These are phyloP conservation scores for Eumacrocentrus americanus DNA, from an alignment of 2,888 invertebrate genomes.

Conservation along the genomic window DNA sequence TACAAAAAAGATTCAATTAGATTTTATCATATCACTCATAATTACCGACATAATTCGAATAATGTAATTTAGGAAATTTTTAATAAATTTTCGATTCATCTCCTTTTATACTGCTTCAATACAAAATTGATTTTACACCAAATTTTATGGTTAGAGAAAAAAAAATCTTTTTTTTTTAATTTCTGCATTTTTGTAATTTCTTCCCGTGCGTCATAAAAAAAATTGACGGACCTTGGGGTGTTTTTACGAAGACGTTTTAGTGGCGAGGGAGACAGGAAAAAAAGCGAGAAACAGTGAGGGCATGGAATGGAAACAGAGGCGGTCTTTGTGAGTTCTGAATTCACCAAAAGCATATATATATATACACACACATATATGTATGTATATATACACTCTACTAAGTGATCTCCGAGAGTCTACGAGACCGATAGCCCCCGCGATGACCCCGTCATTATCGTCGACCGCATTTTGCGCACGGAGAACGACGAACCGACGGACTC, in stretches of 20 bases:
- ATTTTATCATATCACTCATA: too few species aligned
- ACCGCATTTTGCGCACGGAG: slow-evolving; percentile 35
- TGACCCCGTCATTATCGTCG: slow-evolving; percentile 45
- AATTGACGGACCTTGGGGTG: background rate
- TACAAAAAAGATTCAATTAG: too few species aligned
- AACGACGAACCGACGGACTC: too few species aligned
- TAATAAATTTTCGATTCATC: too few species aligned
- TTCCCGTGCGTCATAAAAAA: background rate
- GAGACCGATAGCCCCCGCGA: slow-evolving; percentile 43
- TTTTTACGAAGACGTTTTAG: background rate
- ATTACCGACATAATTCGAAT: too few species aligned
- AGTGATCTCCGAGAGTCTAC: background rate
- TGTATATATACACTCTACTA: background rate
- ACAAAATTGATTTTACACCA: too few species aligned
- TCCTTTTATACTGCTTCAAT: too few species aligned
- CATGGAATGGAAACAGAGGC: slow-evolving; percentile 5
- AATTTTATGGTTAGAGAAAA: too few species aligned
- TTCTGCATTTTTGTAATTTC: background rate
- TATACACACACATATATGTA: background rate
- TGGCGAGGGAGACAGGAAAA: background rate
- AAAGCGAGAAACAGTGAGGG: background rate
- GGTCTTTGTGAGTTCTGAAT: slow-evolving; percentile 9
- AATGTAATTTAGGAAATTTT: too few species aligned
- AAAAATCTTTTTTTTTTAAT: background rate
- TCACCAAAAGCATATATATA: background rate